phyloP scores from a whole-genome alignment of 1,140 invertebrate genomes.

The Trichonephila clavipes region DNA sequence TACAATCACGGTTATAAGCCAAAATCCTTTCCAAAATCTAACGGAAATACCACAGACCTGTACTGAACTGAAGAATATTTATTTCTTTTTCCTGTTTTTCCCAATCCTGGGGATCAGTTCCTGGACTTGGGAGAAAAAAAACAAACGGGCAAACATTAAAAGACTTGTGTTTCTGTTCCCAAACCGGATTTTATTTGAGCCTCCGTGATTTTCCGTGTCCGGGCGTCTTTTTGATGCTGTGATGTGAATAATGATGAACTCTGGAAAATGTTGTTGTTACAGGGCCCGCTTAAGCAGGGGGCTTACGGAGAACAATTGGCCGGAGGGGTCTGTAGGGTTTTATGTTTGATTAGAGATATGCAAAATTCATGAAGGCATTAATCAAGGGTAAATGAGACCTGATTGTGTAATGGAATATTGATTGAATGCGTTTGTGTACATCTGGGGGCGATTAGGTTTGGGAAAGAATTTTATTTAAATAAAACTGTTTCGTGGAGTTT shows the following conservation, averaged over 20 bases:
- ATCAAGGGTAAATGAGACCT: conserved; percentile 2
- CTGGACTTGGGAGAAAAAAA: neutral
- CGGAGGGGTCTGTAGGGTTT: neutral
- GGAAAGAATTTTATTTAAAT: neutral
- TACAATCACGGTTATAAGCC: neutral
- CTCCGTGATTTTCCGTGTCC: conserved; percentile 50
- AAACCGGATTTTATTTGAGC: conserved; percentile 28
- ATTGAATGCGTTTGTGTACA: neutral
- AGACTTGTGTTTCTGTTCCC: conserved; percentile 46
- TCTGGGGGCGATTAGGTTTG: neutral
- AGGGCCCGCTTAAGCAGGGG: neutral
- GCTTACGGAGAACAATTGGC: neutral
- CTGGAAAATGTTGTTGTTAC: conserved; percentile 34
- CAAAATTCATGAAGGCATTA: conserved; percentile 42
- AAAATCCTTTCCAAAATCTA: neutral
- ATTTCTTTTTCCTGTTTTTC: neutral
- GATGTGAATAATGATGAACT: conserved; percentile 64
- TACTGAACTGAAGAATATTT: neutral
- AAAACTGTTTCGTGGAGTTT: no score
- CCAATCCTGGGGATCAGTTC: conserved; percentile 17
- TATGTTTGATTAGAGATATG: conserved; percentile 26
- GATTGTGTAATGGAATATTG: conserved; percentile 16
- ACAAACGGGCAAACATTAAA: conserved; percentile 63
- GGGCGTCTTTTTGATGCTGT: conserved; percentile 23
- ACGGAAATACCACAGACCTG: neutral